These are phyloP conservation scores for Petromus typicus DNA, from an alignment of 2,113 vertebrate genomes.

Conservation along the genomic window DNA sequence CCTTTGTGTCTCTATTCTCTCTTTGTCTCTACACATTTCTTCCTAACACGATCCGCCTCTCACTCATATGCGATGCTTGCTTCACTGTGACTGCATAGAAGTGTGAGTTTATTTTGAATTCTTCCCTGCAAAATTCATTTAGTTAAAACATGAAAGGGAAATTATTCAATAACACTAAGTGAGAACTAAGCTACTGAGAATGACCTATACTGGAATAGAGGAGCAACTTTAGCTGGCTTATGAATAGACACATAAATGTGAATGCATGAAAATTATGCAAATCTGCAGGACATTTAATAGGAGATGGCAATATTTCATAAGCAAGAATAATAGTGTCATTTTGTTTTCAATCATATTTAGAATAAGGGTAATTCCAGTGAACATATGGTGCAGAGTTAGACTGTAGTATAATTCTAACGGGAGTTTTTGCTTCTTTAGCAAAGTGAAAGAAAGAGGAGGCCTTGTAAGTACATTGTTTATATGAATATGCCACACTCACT, in stretches of 20 bases:
- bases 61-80: neutral
- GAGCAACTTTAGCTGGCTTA: neutral
- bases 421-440: neutral
- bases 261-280: slow-evolving; percentile 29
- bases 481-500: neutral
- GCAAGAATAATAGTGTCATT: slow-evolving; percentile 13
- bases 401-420: neutral
- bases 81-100: neutral
- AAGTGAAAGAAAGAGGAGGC: neutral
- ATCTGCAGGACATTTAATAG: neutral
- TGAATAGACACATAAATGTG: slow-evolving; percentile 17
- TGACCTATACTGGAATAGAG: neutral
- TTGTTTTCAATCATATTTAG: slow-evolving; percentile 48
- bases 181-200: neutral
- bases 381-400: slow-evolving; percentile 35
- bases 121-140: slow-evolving; percentile 23
- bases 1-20: neutral
- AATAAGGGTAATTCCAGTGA: slow-evolving; percentile 48
- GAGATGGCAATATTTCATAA: slow-evolving; percentile 45
- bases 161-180: neutral
- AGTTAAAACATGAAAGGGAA: neutral
- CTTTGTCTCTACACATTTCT: neutral
- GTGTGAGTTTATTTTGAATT: neutral
- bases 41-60: neutral
- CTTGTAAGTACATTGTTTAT: neutral